These are phyloP conservation scores for Venturia canescens DNA, from an alignment of 1,140 invertebrate genomes.

Conservation along the genomic window DNA sequence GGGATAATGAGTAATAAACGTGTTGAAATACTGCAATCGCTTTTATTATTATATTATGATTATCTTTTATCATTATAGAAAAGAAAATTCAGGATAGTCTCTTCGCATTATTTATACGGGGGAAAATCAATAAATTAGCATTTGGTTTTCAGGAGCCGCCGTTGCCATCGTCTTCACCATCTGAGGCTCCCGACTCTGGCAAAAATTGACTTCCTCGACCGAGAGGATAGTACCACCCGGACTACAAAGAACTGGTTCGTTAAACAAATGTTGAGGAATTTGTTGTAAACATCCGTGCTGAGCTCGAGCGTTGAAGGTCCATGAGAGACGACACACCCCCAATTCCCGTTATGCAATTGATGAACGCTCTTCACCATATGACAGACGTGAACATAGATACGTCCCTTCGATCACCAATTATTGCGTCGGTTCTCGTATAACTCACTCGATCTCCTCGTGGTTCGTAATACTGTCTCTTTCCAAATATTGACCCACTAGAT, in stretches of 20 bases:
- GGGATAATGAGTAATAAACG: too few relatives aligned
- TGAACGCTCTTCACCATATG: conserved; percentile 72
- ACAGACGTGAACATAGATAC: conserved; percentile 66
- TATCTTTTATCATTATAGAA: too few relatives aligned
- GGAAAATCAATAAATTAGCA: too few relatives aligned
- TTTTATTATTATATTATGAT: too few relatives aligned
- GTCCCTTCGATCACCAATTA: conserved; percentile 70
- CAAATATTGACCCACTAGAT: conserved; percentile 71
- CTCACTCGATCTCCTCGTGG: conserved; percentile 71
- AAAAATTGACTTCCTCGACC: conserved; percentile 72
- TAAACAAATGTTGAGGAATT: conserved; percentile 48
- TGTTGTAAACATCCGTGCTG: conserved; percentile 48
- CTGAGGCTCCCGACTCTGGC: conserved; percentile 61
- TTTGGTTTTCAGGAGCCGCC: too few relatives aligned
- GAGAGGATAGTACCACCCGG: conserved; percentile 73
- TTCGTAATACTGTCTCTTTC: conserved; percentile 68
- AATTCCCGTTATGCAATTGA: conserved; percentile 70
- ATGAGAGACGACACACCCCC: conserved; percentile 64
- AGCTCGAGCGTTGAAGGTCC: conserved; percentile 54
- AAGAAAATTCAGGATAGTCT: too few relatives aligned
- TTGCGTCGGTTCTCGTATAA: conserved; percentile 71
- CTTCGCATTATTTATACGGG: too few relatives aligned
- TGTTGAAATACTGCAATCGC: too few relatives aligned
- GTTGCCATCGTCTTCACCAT: conserved; percentile 38
- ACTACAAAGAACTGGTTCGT: conserved; percentile 72